phyloP scores from a whole-genome alignment of 2,888 invertebrate species.

The Marronus borbonicus region DNA sequence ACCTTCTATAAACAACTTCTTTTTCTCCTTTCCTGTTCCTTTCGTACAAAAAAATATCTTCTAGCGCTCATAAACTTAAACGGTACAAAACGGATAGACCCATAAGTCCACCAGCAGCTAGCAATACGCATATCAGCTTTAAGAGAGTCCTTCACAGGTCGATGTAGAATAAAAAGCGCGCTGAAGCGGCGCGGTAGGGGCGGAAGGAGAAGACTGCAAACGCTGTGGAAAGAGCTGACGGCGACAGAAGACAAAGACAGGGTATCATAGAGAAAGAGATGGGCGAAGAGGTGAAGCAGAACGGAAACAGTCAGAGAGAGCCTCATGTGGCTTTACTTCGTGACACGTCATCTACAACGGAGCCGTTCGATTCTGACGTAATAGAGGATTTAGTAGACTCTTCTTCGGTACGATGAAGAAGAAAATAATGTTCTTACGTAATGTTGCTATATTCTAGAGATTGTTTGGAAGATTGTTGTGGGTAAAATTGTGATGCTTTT shows the following conservation, averaged over 20 bases:
- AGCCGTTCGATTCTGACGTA: constrained; percentile 31
- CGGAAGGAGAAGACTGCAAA: not conserved
- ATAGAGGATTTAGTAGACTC: constrained; percentile 9
- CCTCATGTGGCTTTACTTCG: constrained; percentile 12
- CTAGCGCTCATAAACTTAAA: constrained; percentile 2
- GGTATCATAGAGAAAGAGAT: not conserved
- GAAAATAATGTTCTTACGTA: not conserved
- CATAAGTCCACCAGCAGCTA: not conserved
- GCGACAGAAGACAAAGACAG: no score
- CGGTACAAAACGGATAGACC: constrained; percentile 19
- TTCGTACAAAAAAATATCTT: not conserved
- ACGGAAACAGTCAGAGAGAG: constrained; percentile 1
- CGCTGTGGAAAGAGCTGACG: not conserved
- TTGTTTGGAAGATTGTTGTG: not conserved
- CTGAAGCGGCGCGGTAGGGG: constrained; percentile 1
- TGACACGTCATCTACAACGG: constrained; percentile 33
- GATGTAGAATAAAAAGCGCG: constrained; percentile 40
- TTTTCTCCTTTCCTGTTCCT: not conserved
- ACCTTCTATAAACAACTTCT: not conserved
- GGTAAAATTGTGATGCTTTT: not conserved
- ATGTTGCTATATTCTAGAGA: not conserved
- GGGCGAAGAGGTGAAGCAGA: not conserved
- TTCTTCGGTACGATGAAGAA: not conserved
- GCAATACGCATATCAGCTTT: constrained; percentile 31
- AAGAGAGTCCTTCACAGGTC: constrained; percentile 46